Conservation (phyloP, 2,797 vertebrate genomes). For the Eulemur mongoz region DNA sequence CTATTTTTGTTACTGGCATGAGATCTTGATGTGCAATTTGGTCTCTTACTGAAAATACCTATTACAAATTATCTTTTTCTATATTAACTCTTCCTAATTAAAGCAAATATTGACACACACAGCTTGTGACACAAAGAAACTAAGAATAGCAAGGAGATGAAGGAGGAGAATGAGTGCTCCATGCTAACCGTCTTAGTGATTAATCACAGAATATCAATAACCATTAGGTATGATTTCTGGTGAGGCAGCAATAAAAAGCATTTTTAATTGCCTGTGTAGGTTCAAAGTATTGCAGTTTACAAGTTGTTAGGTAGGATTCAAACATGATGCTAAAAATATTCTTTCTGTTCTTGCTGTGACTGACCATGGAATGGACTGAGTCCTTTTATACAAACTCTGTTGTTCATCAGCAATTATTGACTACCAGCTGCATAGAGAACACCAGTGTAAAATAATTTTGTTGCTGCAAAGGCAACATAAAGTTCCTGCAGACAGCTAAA, state of each 20-base stretch:
- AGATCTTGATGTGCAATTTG: neutral
- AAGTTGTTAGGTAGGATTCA: slow-evolving; percentile 32
- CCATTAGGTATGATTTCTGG: neutral
- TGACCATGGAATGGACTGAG: neutral
- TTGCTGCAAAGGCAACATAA: neutral
- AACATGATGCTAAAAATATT: slow-evolving; percentile 26
- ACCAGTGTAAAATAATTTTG: neutral
- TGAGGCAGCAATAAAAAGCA: neutral
- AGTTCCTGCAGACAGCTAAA: neutral
- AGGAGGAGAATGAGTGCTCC: neutral
- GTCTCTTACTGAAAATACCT: neutral
- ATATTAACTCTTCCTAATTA: slow-evolving; percentile 52
- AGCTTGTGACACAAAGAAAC: slow-evolving; percentile 17
- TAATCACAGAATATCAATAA: neutral
- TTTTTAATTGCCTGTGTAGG: slow-evolving; percentile 6
- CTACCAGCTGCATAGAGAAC: neutral
- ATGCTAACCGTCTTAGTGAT: neutral
- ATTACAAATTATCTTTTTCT: slow-evolving; percentile 16
- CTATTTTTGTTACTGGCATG: neutral
- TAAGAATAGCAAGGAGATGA: neutral
- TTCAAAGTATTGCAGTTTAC: slow-evolving; percentile 5
- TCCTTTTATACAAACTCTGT: neutral
- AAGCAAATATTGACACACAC: neutral
- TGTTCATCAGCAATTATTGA: neutral
- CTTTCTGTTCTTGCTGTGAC: neutral